Evolutionary conservation across 2,797 vertebrate genomes (phyloP), one percentile per base, ranked within the genome.

Genomic region (Cirrhinus mrigala): DNA sequence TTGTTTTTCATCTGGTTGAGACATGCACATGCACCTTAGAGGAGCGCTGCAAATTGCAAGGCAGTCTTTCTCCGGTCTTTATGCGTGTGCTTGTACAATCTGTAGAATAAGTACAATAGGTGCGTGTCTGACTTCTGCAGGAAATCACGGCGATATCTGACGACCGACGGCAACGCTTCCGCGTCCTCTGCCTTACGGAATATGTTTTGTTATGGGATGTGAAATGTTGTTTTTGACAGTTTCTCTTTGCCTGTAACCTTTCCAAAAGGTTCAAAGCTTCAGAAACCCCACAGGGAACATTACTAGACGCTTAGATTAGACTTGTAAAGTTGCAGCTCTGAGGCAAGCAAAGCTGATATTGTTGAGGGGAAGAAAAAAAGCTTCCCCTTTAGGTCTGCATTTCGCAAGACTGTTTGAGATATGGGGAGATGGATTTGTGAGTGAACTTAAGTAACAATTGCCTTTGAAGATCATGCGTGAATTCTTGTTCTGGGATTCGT

Each of bases 1-100:
- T 93, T 95, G 92, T 94, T 94, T 79, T 94, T 94, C 87, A 92
- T 95, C 95, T 93, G 94, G 95, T 95, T 95, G 91, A 93, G 95
- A 95, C 95, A 94, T 93, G 95, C 93, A 96, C 93, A 91, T 93
- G 94, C 94, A 92, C 95, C 95, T 93, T 91, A 94, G 92, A 90
- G 62, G 91, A 86, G 90, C 91, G 88, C 93, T 92, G 92, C 92
- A 94, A 94, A 94, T 94, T 93, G 93, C 93, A 94, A 93, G 93
- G 94, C 79, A 93, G 93, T 93, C 92, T 94, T 94, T 93, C 94
- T 95, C 93, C 92, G 91, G 12, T 16, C 93, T 71, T 58, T 52
- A 58, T 58, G 44, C 22, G 29, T 24, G 14, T 46, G 12, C 2
- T 54, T 54, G 27, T 3, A 20, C 24, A 54, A 40, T 60, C 20